Percentiles rank a stretch among this genome's conserved stretches.
Evolutionary conservation across 2,797 vertebrate genomes (phyloP).

Genomic region (Huso huso): DNA sequence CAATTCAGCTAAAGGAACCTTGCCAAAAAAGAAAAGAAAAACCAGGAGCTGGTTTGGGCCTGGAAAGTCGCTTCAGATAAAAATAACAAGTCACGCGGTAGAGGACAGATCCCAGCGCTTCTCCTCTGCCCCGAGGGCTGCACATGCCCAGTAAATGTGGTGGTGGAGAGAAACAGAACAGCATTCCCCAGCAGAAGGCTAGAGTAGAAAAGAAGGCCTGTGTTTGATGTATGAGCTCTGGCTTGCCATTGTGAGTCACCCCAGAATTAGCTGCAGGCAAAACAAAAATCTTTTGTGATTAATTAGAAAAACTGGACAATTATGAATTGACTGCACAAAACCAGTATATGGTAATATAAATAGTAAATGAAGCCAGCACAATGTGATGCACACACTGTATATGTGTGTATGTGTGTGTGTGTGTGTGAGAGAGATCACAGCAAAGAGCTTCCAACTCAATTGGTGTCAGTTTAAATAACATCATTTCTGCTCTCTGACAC

Average conservation of each 20-base stretch:
- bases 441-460: conserved; percentile 29
- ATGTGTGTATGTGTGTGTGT: conserved; percentile 31
- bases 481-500: conserved; percentile 44
- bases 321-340: conserved; percentile 73
- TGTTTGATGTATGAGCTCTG: conserved; percentile 78
- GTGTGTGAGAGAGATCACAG: conserved; percentile 34
- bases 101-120: conserved; percentile 68
- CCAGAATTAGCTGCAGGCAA: conserved; percentile 72
- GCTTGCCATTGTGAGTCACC: conserved; percentile 75
- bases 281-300: conserved; percentile 86
- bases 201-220: conserved; percentile 50
- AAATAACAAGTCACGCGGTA: conserved; percentile 75
- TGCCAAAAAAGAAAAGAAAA: conserved; percentile 25
- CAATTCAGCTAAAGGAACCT: conserved; percentile 30
- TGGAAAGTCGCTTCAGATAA: conserved; percentile 75
- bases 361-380: conserved; percentile 68
- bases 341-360: conserved; percentile 67
- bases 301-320: conserved; percentile 87
- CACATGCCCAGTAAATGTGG: conserved; percentile 45
- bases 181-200: conserved; percentile 59
- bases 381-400: conserved; percentile 43
- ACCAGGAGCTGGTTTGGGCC: conserved; percentile 46
- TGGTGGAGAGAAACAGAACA: conserved; percentile 34
- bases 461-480: conserved; percentile 52
- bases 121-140: conserved; percentile 58